Conservation (phyloP, 2,113 vertebrate species). For the Ursus arctos region DNA sequence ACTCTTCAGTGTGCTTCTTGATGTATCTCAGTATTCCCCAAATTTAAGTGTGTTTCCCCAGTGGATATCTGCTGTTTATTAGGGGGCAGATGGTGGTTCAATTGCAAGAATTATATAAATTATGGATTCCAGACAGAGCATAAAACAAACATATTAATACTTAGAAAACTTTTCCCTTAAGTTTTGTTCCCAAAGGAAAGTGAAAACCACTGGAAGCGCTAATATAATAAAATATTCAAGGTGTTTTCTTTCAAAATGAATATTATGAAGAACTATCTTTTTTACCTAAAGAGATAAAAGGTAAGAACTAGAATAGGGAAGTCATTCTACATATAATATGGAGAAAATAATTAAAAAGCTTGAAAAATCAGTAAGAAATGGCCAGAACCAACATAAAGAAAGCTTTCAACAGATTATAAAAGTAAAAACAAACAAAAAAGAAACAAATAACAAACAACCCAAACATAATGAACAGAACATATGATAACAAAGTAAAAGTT, state of each 20-base stretch:
- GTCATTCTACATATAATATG: background rate
- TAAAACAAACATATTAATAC: background rate
- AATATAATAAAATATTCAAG: background rate
- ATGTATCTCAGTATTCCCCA: background rate
- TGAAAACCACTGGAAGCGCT: background rate
- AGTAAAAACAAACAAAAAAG: background rate
- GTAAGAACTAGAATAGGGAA: background rate
- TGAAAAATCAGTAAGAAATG: background rate
- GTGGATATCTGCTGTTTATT: background rate
- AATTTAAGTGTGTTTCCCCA: background rate
- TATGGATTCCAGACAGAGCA: background rate
- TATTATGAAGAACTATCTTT: background rate
- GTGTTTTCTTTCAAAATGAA: conserved; percentile 5
- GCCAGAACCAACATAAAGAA: background rate
- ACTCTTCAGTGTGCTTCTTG: background rate
- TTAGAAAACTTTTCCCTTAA: background rate
- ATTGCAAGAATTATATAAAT: background rate
- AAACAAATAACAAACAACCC: background rate
- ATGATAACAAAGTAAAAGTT: background rate
- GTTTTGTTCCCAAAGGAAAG: background rate
- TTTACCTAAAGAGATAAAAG: background rate
- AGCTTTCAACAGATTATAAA: background rate
- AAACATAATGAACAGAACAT: background rate
- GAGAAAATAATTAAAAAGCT: background rate
- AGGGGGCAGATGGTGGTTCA: background rate